Evolutionary conservation across 2,113 vertebrate genomes (phyloP), one percentile per base, ranked within the genome.

Genomic region (Cavia porcellus): DNA sequence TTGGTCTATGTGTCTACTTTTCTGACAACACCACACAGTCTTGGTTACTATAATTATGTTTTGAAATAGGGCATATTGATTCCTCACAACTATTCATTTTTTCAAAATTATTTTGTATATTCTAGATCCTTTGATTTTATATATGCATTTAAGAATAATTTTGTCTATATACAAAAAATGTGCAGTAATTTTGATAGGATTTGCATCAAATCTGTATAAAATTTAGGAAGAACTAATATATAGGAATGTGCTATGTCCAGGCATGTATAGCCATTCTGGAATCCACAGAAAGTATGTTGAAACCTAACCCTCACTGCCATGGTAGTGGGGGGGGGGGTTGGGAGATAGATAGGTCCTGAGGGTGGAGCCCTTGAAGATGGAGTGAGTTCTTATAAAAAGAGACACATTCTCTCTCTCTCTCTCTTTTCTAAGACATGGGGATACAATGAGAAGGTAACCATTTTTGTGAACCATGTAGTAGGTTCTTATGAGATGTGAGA

Each of bases 81-180:
- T 83, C 19, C 35, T 90, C 8, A 15, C 12, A 62, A 1, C 11
- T 61, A 70, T 75, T 90, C n/a, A 24, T n/a, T 11, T 79, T 86
- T 75, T 64, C 32, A 83, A 96, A 94, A 52, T 94, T 42, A 59
- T 66, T 82, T 82, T 94, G 66, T 45, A 12, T 82, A 38, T 47
- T 94, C 12, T 90, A 35, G 14, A 86, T 92, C 12, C 14, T 86
- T 86, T 70, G 45, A 5, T 19, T 90, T 90, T 57, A 30, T 30
- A 12, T 50, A 55, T 50, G 79, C 25, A 82, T 94, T 96, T 92
- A 86, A 86, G 74, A 77, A 86, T 45, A 75, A 38, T 82, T 30
- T 75, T 74, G 55, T 85, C 38, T 55, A 52, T 30, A 13, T 80
- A 55, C 11, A 72, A 32, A 50, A 50, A 50, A 50, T 7, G 5